phyloP scores from a whole-genome alignment of 37 sponge, comb jelly and placozoan species.

The Axinella damicornis region DNA sequence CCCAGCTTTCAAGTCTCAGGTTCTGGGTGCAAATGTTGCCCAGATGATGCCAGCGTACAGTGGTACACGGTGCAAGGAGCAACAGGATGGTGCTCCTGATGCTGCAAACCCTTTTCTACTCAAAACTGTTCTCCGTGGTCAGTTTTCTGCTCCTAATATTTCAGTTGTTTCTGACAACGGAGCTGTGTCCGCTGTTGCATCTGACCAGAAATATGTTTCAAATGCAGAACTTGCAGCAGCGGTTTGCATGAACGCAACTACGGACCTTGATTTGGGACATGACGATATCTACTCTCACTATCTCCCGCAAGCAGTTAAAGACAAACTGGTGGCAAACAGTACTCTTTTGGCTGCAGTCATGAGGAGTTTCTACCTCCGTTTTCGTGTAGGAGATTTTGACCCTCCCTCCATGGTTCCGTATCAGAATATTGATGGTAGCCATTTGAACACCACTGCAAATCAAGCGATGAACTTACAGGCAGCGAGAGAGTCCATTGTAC shows the following conservation, averaged over 20 bases:
- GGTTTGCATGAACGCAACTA: slow-evolving; percentile 76
- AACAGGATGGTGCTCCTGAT: slow-evolving; percentile 76
- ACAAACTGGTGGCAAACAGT: slow-evolving; percentile 17
- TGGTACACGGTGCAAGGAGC: slow-evolving; percentile 34
- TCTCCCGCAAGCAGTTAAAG: slow-evolving; percentile 37
- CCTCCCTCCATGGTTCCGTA: slow-evolving; percentile 54
- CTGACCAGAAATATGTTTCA: slow-evolving; percentile 51
- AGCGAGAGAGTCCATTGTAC: slow-evolving; percentile 66
- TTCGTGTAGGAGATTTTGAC: slow-evolving; percentile 80
- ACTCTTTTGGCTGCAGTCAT: slow-evolving; percentile 53
- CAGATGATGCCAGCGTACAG: slow-evolving; percentile 88
- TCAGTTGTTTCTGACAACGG: slow-evolving; percentile 75
- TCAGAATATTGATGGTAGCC: slow-evolving; percentile 48
- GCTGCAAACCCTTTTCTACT: slow-evolving; percentile 76
- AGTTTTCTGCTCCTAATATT: slow-evolving; percentile 72
- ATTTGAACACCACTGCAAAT: slow-evolving; percentile 48
- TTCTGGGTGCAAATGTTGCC: slow-evolving; percentile 61
- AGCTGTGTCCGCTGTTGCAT: slow-evolving; percentile 40
- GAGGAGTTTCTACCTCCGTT: slow-evolving; percentile 66
- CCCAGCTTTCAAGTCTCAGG: slow-evolving; percentile 80
- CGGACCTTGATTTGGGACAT: slow-evolving; percentile 74
- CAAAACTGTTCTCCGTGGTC: slow-evolving; percentile 54
- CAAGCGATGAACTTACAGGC: slow-evolving; percentile 54
- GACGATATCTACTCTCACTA: slow-evolving; percentile 56
- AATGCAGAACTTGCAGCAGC: slow-evolving; percentile 57